phyloP scores from a whole-genome alignment of 2,797 vertebrate genomes.

The Fratercula arctica region DNA sequence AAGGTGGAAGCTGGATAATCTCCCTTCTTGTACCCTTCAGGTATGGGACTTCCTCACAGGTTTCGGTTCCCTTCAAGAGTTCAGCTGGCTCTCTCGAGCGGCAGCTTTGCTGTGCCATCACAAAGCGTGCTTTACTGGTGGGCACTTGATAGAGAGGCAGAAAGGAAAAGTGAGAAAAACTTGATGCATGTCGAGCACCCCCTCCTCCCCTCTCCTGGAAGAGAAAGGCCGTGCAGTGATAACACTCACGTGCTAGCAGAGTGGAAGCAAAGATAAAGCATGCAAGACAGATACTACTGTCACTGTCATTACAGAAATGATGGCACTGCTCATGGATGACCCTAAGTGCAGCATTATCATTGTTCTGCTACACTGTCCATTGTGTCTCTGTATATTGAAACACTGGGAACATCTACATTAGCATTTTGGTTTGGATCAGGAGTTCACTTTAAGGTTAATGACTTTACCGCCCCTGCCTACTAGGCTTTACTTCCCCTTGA shows the following conservation, averaged over 20 bases:
- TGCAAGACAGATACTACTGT: background rate
- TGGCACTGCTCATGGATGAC: rapidly evolving
- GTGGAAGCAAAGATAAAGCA: background rate
- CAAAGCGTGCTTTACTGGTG: rapidly evolving
- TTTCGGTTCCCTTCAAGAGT: background rate
- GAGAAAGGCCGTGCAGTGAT: background rate
- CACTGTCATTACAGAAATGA: background rate
- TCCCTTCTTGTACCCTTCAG: background rate
- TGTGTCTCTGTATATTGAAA: background rate
- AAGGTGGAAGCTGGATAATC: background rate
- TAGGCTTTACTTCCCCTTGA: background rate
- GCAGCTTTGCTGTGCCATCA: background rate
- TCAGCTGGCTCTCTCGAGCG: rapidly evolving
- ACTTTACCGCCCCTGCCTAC: background rate
- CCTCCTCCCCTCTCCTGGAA: background rate
- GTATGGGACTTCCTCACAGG: background rate
- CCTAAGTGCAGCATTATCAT: background rate
- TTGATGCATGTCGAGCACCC: rapidly evolving
- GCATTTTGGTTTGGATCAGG: background rate
- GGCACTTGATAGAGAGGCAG: background rate
- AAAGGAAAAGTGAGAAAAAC: background rate
- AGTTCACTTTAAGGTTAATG: background rate
- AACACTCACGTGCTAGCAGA: rapidly evolving
- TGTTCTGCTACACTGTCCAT: rapidly evolving
- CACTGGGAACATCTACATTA: background rate